phyloP scores from a whole-genome alignment of 2,888 invertebrate species.

The Drosophila algonquin region DNA sequence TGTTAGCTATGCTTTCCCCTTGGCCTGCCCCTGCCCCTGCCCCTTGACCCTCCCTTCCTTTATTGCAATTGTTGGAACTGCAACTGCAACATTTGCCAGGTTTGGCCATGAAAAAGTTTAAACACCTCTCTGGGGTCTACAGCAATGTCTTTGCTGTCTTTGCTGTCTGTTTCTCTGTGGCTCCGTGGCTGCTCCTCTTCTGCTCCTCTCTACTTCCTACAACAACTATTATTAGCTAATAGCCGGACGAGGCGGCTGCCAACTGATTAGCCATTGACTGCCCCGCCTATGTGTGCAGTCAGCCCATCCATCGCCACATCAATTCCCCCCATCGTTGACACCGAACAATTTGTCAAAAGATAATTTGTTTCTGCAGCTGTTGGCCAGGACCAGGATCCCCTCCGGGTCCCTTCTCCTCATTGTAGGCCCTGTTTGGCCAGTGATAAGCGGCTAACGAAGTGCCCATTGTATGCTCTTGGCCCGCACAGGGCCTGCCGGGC shows the following conservation, averaged over 20 bases:
- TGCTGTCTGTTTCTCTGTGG: neutral
- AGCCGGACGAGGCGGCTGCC: slow-evolving; percentile 49
- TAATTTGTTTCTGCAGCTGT: slow-evolving; percentile 57
- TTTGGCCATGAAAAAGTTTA: slow-evolving; percentile 76
- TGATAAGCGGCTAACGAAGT: slow-evolving; percentile 72
- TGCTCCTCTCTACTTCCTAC: neutral
- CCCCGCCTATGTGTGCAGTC: slow-evolving; percentile 21
- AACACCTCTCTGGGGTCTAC: slow-evolving; percentile 59
- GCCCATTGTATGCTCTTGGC: slow-evolving; percentile 42
- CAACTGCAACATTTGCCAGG: slow-evolving; percentile 27
- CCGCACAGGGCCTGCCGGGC: slow-evolving; percentile 8
- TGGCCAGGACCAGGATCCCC: neutral
- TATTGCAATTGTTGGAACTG: slow-evolving; percentile 57
- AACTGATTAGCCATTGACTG: slow-evolving; percentile 42
- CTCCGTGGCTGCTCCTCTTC: slow-evolving; percentile 5
- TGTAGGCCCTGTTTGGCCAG: slow-evolving; percentile 16
- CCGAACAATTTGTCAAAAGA: slow-evolving; percentile 73
- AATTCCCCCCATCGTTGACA: slow-evolving; percentile 59
- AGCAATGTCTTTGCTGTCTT: slow-evolving; percentile 35
- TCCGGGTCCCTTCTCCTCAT: slow-evolving; percentile 5
- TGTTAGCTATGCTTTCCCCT: slow-evolving; percentile 23
- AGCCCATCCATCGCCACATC: slow-evolving; percentile 23
- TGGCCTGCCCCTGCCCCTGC: neutral
- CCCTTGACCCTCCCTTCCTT: neutral
- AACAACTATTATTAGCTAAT: slow-evolving; percentile 62